These are phyloP conservation scores for Ladona fulva DNA, from an alignment of 1,140 invertebrate species.

Conservation along the genomic window DNA sequence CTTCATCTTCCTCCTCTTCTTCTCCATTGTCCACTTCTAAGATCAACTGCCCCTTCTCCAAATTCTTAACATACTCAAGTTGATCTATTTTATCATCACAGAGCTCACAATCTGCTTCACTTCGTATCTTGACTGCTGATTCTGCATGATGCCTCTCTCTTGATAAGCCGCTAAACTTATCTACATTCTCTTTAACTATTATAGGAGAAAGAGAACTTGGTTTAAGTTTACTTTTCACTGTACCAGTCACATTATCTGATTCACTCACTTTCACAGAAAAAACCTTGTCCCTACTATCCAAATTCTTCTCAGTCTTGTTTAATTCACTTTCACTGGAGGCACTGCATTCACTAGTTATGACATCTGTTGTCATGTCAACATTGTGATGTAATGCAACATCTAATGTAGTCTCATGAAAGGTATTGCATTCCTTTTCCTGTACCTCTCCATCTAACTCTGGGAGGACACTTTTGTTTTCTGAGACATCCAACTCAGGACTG, in stretches of 20 bases:
- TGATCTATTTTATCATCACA: background rate
- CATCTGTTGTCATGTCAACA: background rate
- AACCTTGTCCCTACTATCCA: background rate
- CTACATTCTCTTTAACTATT: too few relatives aligned
- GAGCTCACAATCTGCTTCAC: background rate
- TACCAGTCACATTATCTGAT: too few relatives aligned
- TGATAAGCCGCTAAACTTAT: too few relatives aligned
- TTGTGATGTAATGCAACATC: background rate
- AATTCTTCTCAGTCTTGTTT: background rate
- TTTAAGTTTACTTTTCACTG: too few relatives aligned
- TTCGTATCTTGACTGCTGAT: background rate
- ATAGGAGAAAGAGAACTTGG: too few relatives aligned
- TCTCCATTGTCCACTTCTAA: background rate
- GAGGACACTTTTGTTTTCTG: background rate
- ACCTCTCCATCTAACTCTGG: background rate
- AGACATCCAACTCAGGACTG: too few relatives aligned
- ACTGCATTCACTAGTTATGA: background rate
- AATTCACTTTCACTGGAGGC: background rate
- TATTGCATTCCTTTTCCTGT: background rate
- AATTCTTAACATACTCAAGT: background rate
- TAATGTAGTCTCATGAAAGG: background rate
- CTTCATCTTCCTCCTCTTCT: slow-evolving; percentile 29
- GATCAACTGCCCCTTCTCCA: background rate
- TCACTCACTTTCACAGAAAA: too few relatives aligned
- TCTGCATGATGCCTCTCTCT: background rate